Base-by-base conservation (phyloP, 2,113 vertebrate genomes). In the Neolamprologus hecqui region DNA sequence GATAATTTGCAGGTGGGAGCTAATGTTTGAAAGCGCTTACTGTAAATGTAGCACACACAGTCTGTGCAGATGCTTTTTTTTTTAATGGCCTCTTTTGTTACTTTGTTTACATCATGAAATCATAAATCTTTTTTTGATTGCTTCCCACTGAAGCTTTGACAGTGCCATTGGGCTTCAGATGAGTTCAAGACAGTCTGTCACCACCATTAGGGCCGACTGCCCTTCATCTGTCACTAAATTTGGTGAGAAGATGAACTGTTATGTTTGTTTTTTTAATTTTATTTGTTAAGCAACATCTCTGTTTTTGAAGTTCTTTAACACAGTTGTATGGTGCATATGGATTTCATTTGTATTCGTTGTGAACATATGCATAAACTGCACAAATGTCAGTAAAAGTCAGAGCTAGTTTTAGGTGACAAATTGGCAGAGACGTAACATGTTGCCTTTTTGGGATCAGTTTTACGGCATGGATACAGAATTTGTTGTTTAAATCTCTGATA, bases 111-210 rank as follows among this genome's bases (percentile, higher is more conserved):
- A 1, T 73, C 17, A n/a, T 37, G 4, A 47, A 28, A 45, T 57
- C 57, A 31, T 26, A 35, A 90, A 68, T 21, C 65, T 94, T 77
- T 82, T 23, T 77, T 77, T 73, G 68, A 58, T 60, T 63, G 11
- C 40, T 79, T 77, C 33, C 55, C 31, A 58, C 82, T 85, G 53
- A 57, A 99, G 99, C 88, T 99, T 98, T 95, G 96, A 97, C 92
- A 96, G 96, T 42, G 95, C 95, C 77, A 87, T 98, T 77, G 98
- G 98, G 42, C 97, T 99, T 51, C 97, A 98, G 19, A 97, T 98
- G 97, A 93, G 83, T 53, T 91, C 96, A 83, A 90, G 33, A 42
- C 96, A 88, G 73, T 94, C 94, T 75, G 94, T 95, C 80, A 96
- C 75, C 93, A 95, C 95, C 90, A 86, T 99, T 80, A 97, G 95